Evolutionary conservation across 1,140 invertebrate species (phyloP).

Genomic region (Drosophila leontia): DNA sequence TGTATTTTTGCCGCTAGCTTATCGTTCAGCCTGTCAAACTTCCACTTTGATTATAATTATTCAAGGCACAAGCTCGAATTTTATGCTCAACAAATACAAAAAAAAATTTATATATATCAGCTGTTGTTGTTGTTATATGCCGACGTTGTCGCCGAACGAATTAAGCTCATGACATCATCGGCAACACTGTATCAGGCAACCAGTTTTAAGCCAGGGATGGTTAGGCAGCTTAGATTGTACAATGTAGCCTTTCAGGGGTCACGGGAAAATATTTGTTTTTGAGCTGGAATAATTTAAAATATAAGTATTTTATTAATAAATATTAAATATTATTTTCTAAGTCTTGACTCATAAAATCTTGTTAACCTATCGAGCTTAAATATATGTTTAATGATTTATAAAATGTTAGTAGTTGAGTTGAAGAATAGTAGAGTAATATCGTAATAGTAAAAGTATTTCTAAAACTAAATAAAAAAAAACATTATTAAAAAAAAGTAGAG

Average conservation of each 20-base stretch:
- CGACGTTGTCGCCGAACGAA: conserved; percentile 35
- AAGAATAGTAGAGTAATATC: too few relatives aligned
- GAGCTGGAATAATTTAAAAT: neutral
- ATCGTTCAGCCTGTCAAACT: conserved; percentile 52
- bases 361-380: neutral
- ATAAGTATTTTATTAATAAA: too few relatives aligned
- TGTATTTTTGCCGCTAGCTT: conserved; percentile 24
- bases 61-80: conserved; percentile 46
- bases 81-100: conserved; percentile 33
- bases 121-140: conserved; percentile 54
- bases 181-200: conserved; percentile 56
- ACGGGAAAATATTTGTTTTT: neutral
- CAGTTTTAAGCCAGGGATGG: conserved; percentile 61
- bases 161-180: conserved; percentile 67
- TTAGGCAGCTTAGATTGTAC: conserved; percentile 1
- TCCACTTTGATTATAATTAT: conserved; percentile 54
- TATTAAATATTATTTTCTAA: neutral
- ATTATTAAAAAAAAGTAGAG: neutral
- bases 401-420: neutral
- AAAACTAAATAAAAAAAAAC: neutral
- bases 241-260: neutral
- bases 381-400: neutral
- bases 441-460: neutral
- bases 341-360: neutral
- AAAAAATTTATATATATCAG: conserved; percentile 43